Base-by-base conservation (phyloP, 1,140 invertebrate species). In the Bombus polaris region DNA sequence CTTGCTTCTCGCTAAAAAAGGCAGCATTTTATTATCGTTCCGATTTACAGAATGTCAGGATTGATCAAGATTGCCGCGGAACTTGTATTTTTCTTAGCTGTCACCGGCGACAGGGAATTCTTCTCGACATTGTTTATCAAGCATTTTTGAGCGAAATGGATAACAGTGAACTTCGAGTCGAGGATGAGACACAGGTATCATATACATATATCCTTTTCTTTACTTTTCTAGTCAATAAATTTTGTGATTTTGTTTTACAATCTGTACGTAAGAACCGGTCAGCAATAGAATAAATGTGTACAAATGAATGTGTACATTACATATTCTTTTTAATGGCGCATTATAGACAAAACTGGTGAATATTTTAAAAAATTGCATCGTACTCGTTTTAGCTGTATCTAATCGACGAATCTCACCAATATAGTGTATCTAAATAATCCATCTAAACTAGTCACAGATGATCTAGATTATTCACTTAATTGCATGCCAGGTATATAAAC, bases 171-270 rank as follows among this genome's bases (percentile, higher is more conserved):
- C 72, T 90, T 73, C 81, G 82, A 39, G 65, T 91, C 35, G 91
- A 93, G 73, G 83, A 92, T 83, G 89, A 93, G 70, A 90, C 81
- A 57, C 89, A 93, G 93, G 93, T 93, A 93, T 68, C 57, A n/a
- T 28, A 3, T 66, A 28, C 37, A 1, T 62, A 62, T 62, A 35
- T 37, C 15, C 6, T 32, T 74, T 22, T 25, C 1, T 71, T 42
- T 1, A 6, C 18, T 22, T 37, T 68, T 68, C 1, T 68, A 9
- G 15, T 25, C 35, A 35, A 22, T 35, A 62, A 62, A n/a, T 62
- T 62, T 62, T n/a, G 2, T 18, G n/a, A 66, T 32, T n/a, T 66
- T 15, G n/a, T 66, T 66, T 66, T 66, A 39, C 22, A 0, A 35
- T 68, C 15, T 10, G 6, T 22, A 35, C 6, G 8, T 68, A 68